A percentile compares a stretch with the other conserved stretches of the same genome.
These are phyloP conservation scores for Triops longicaudatus DNA, from an alignment of 1,140 invertebrate species.

Conservation along the genomic window DNA sequence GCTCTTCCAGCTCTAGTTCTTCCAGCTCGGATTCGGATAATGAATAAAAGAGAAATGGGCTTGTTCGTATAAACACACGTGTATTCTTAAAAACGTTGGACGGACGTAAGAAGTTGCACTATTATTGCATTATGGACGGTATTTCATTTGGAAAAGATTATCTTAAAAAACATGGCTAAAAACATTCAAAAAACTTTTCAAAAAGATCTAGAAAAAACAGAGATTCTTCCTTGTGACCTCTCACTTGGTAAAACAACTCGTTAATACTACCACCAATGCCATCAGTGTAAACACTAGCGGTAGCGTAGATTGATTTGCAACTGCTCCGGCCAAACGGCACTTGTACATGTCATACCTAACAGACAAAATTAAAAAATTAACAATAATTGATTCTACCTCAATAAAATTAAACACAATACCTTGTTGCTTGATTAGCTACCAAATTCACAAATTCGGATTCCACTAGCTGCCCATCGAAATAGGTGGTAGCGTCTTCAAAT, in stretches of 20 bases:
- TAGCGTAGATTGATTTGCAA: conserved; percentile 36
- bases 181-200: not conserved
- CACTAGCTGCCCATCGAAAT: conserved; percentile 91
- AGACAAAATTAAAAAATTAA: conserved; percentile 31
- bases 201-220: not conserved
- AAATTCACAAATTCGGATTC: conserved; percentile 90
- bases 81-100: not conserved
- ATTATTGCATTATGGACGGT: conserved; percentile 8
- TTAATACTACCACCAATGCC: not conserved
- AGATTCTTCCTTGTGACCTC: not conserved
- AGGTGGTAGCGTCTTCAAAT: conserved; percentile 86
- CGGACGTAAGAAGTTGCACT: conserved; percentile 6
- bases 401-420: conserved; percentile 38
- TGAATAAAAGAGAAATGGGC: not conserved
- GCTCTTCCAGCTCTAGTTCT: not conserved
- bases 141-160: not conserved
- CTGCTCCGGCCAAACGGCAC: conserved; percentile 76
- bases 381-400: not conserved
- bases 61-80: not conserved
- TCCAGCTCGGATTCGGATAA: not conserved
- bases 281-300: not conserved
- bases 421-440: conserved; percentile 62
- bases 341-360: conserved; percentile 75
- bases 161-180: not conserved
- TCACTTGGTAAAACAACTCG: not conserved